Conservation (phyloP, 2,888 invertebrate genomes). For the Listrodromus nycthemerus region DNA sequence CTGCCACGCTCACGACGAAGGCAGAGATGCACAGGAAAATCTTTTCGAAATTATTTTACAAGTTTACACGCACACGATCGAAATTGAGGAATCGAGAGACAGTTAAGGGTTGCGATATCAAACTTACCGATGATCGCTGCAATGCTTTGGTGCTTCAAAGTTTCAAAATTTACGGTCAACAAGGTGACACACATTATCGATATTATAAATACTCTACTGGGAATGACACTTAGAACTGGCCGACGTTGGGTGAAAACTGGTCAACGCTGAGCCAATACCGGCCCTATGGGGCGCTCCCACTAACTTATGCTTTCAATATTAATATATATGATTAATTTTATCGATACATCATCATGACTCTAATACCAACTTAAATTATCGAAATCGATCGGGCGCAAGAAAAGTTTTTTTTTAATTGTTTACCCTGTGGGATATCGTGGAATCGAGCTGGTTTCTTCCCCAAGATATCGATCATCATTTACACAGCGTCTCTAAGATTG, state of each 20-base stretch:
- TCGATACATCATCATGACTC: background rate
- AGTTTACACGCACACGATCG: background rate
- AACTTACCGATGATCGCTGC: background rate
- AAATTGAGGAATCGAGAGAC: constrained; percentile 3
- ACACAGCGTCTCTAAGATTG: constrained; percentile 27
- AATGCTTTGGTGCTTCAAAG: too few relatives aligned
- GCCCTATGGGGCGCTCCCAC: too few relatives aligned
- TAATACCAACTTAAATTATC: background rate
- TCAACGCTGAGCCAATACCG: too few relatives aligned
- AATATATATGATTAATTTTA: too few relatives aligned
- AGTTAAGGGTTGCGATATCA: background rate
- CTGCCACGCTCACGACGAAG: background rate
- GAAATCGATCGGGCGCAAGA: background rate
- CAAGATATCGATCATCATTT: constrained; percentile 56
- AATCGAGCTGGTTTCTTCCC: constrained; percentile 13
- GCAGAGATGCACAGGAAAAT: background rate
- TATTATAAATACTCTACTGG: too few relatives aligned
- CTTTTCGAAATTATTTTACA: background rate
- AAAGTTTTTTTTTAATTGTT: constrained; percentile 15
- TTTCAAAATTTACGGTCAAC: background rate
- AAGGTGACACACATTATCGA: too few relatives aligned
- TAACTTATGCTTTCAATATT: too few relatives aligned
- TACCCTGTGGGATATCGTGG: constrained; percentile 5
- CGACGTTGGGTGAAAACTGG: too few relatives aligned
- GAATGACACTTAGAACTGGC: too few relatives aligned